These are phyloP conservation scores for Gallinago paraguaiae DNA, from an alignment of 2,113 vertebrate genomes.

Conservation along the genomic window DNA sequence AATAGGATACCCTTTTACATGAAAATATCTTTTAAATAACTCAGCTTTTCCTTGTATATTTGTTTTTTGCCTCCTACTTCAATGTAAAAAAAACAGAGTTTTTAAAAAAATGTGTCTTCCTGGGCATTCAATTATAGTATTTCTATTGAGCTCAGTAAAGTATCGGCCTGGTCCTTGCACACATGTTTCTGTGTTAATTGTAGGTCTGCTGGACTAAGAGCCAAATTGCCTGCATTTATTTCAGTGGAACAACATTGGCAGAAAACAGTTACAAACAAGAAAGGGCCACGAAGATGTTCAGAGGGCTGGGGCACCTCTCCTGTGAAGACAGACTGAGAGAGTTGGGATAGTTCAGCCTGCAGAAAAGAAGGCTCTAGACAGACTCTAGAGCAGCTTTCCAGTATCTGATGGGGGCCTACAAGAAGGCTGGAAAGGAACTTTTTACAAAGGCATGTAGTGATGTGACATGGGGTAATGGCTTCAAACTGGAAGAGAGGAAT, in stretches of 20 bases:
- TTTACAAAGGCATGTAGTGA: not conserved
- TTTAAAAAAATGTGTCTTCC: not conserved
- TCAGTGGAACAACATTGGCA: not conserved
- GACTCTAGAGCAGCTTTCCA: not conserved
- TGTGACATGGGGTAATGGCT: not conserved
- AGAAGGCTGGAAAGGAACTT: not conserved
- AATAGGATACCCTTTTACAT: not conserved
- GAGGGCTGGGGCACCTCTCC: not conserved
- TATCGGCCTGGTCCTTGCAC: not conserved
- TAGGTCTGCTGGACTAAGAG: not conserved
- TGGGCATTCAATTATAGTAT: not conserved
- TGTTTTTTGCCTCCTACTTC: not conserved
- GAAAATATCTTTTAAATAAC: not conserved
- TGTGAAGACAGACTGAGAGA: not conserved
- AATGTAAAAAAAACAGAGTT: not conserved
- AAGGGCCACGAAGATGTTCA: not conserved
- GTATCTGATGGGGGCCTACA: not conserved
- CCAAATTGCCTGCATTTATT: not conserved
- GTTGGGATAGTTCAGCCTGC: not conserved
- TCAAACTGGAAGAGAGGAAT: not conserved
- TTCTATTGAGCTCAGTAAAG: not conserved
- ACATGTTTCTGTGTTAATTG: not conserved
- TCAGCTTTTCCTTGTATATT: not conserved
- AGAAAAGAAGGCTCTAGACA: not conserved
- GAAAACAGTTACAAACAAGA: not conserved